These are phyloP conservation scores for Xestoiulus laeticollis DNA, from an alignment of 2,888 invertebrate species.

Conservation along the genomic window DNA sequence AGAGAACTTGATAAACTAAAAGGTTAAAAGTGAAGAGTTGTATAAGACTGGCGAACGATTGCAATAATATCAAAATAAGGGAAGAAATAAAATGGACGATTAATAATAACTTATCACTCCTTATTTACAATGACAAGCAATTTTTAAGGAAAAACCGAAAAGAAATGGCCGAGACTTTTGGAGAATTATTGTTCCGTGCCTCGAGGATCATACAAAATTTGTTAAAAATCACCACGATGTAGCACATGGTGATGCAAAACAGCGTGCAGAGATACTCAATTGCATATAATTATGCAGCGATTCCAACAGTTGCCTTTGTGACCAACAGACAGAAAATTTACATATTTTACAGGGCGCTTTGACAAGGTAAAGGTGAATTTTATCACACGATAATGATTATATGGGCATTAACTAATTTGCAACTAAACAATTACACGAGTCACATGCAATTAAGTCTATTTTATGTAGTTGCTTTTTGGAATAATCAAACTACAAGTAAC, in stretches of 20 bases:
- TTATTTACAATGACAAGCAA: conserved; percentile 47
- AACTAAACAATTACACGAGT: no score
- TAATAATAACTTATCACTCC: conserved; percentile 45
- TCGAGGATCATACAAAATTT: not conserved
- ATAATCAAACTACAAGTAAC: no score
- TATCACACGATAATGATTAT: no score
- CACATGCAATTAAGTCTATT: no score
- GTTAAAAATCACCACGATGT: not conserved
- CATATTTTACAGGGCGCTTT: not conserved
- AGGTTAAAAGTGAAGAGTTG: conserved; percentile 20
- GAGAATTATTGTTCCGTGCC: not conserved
- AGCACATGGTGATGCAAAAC: not conserved
- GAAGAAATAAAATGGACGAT: not conserved
- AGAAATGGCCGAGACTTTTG: not conserved
- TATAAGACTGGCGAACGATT: conserved; percentile 18
- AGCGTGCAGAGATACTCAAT: not conserved
- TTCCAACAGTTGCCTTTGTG: not conserved
- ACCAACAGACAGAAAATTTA: not conserved
- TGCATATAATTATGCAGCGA: conserved; percentile 22
- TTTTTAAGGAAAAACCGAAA: conserved; percentile 29
- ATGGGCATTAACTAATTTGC: no score
- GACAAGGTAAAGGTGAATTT: no score
- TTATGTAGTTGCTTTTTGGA: no score
- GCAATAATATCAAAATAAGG: conserved; percentile 1
- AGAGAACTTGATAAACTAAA: conserved; percentile 9